These are phyloP conservation scores for Sinotaia quadrata DNA, from an alignment of 2,888 invertebrate genomes.

Conservation along the genomic window DNA sequence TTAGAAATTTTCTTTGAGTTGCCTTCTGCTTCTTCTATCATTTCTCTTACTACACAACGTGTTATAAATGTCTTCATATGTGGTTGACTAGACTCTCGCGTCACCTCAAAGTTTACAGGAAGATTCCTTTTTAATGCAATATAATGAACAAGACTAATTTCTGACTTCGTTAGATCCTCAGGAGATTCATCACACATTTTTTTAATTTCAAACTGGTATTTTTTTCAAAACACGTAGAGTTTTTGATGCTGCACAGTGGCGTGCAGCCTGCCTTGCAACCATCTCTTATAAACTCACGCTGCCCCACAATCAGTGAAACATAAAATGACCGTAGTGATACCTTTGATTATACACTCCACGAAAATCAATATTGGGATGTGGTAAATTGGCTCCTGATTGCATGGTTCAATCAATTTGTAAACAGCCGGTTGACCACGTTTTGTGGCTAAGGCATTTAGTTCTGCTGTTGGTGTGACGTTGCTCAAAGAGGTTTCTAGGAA, in stretches of 20 bases:
- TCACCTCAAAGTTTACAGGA: slow-evolving; percentile 88
- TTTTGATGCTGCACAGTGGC: slow-evolving; percentile 86
- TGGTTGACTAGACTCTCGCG: slow-evolving; percentile 89
- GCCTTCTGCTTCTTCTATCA: slow-evolving; percentile 91
- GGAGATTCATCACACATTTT: slow-evolving; percentile 26
- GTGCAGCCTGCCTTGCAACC: slow-evolving; percentile 87
- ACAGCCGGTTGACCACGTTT: slow-evolving; percentile 92
- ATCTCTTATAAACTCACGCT: slow-evolving; percentile 89
- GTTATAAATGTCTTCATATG: slow-evolving; percentile 93
- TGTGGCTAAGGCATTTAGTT: slow-evolving; percentile 95
- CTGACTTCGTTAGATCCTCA: slow-evolving; percentile 87
- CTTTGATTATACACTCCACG: slow-evolving; percentile 71
- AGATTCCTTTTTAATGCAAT: slow-evolving; percentile 92
- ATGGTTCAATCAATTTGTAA: slow-evolving; percentile 77
- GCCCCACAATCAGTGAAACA: slow-evolving; percentile 85
- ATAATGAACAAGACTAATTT: slow-evolving; percentile 96
- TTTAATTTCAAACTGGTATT: slow-evolving; percentile 72
- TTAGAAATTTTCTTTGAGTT: slow-evolving; percentile 77
- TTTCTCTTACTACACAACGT: slow-evolving; percentile 73
- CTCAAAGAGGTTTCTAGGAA: slow-evolving; percentile 15
- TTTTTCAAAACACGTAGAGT: slow-evolving; percentile 76
- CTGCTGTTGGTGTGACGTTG: slow-evolving; percentile 90
- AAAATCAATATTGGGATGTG: slow-evolving; percentile 68
- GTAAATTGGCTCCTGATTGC: slow-evolving; percentile 53
- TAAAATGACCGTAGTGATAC: slow-evolving; percentile 67